Conservation (phyloP, 2,113 vertebrate genomes). For the Mirza zaza region DNA sequence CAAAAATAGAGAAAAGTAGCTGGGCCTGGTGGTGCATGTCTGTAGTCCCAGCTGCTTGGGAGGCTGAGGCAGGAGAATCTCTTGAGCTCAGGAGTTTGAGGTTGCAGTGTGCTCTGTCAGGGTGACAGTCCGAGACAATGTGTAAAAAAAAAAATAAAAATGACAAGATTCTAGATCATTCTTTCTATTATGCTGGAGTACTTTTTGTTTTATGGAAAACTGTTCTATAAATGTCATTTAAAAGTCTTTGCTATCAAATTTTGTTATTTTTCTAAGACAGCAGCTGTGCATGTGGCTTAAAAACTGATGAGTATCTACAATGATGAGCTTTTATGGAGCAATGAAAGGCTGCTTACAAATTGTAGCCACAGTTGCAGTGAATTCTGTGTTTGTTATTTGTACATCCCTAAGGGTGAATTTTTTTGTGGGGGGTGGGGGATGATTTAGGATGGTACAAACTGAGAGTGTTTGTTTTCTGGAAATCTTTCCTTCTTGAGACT, state of each 20-base stretch:
- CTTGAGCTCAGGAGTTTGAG: too few relatives aligned
- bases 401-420: constrained; percentile 33
- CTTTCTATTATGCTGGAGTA: neutral
- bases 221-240: constrained; percentile 45
- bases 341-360: constrained; percentile 71
- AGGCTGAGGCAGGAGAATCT: too few relatives aligned
- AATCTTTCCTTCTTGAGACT: constrained; percentile 28
- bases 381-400: constrained; percentile 59
- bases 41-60: too few relatives aligned
- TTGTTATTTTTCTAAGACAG: constrained; percentile 61
- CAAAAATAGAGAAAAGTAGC: too few relatives aligned
- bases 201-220: constrained; percentile 45
- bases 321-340: constrained; percentile 52
- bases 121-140: too few relatives aligned
- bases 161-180: neutral
- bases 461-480: constrained; percentile 28
- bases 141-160: neutral
- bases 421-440: neutral
- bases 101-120: too few relatives aligned
- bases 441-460: neutral
- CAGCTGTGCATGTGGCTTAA: constrained; percentile 69
- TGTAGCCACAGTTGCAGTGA: constrained; percentile 44
- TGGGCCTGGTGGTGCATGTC: too few relatives aligned
- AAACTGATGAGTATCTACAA: constrained; percentile 58
- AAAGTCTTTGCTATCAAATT: constrained; percentile 50